Percentiles rank a stretch among this genome's conserved stretches.
Conservation (phyloP, 2,888 invertebrate genomes). For the Chrysolina oricalcia region DNA sequence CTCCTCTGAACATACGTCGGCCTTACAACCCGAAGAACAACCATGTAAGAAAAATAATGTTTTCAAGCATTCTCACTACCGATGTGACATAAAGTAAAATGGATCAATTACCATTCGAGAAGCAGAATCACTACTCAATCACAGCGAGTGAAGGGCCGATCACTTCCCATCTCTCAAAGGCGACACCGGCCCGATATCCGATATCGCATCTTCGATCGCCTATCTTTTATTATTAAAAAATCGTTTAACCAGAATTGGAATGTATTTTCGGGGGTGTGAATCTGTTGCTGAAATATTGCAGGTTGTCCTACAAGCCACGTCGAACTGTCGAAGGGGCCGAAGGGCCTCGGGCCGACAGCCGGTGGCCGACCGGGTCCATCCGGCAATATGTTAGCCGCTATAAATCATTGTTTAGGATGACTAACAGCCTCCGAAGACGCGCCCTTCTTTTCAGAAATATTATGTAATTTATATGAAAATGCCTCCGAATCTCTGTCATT, state of each 20-base stretch:
- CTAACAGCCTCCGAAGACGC: slow-evolving; percentile 72
- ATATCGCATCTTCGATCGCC: slow-evolving; percentile 3
- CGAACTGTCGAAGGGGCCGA: slow-evolving; percentile 53
- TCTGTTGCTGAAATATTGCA: slow-evolving; percentile 50
- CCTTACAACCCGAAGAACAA: no score
- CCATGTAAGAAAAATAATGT: no score
- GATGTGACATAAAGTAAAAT: no score
- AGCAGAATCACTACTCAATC: not conserved
- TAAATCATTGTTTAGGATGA: slow-evolving; percentile 74
- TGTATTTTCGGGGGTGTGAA: slow-evolving; percentile 50
- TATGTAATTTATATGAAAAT: slow-evolving; percentile 75
- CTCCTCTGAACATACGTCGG: no score
- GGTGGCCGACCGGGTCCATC: slow-evolving; percentile 60
- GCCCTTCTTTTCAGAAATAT: slow-evolving; percentile 71
- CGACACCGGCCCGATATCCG: not conserved
- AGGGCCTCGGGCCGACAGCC: slow-evolving; percentile 55
- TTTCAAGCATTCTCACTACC: no score
- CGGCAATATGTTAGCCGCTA: slow-evolving; percentile 73
- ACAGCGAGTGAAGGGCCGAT: not conserved
- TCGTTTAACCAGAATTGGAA: slow-evolving; percentile 44
- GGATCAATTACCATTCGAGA: no score
- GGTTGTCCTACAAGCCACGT: slow-evolving; percentile 49
- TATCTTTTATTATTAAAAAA: slow-evolving; percentile 44
- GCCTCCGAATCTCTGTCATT: slow-evolving; percentile 72
- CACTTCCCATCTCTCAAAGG: not conserved